Evolutionary conservation across 2,888 invertebrate genomes (phyloP).

Genomic region (Molanna angustata): DNA sequence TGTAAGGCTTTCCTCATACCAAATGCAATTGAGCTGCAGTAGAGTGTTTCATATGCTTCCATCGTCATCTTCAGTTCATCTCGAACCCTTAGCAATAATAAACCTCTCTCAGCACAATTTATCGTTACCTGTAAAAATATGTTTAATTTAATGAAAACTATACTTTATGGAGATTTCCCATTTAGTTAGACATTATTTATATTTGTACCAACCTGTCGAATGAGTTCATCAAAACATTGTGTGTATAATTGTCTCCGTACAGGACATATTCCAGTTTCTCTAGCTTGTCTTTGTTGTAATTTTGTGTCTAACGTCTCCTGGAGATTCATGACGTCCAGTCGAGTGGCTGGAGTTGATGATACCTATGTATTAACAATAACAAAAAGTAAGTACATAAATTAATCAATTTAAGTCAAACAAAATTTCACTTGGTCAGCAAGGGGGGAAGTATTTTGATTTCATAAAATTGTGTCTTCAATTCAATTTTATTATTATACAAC

Average conservation of each 20-base stretch:
- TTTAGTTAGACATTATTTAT: no score
- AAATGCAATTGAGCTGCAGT: slow-evolving; percentile 96
- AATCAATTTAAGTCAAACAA: no score
- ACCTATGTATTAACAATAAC: no score
- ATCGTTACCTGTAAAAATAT: slow-evolving; percentile 76
- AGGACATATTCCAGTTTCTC: slow-evolving; percentile 96
- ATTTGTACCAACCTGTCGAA: slow-evolving; percentile 48
- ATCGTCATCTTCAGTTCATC: slow-evolving; percentile 97
- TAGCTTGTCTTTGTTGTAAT: slow-evolving; percentile 86
- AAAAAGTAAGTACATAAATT: no score
- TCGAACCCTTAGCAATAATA: slow-evolving; percentile 86
- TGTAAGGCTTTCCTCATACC: slow-evolving; percentile 97
- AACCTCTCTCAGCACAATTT: slow-evolving; percentile 93
- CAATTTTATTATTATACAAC: neutral
- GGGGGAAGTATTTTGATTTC: no score
- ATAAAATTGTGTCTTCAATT: neutral
- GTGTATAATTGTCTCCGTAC: slow-evolving; percentile 91
- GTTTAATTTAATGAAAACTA: neutral
- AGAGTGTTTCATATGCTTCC: slow-evolving; percentile 93
- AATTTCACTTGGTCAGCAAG: no score
- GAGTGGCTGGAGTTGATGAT: slow-evolving; percentile 93
- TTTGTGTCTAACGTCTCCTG: slow-evolving; percentile 94
- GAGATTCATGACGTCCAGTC: slow-evolving; percentile 92
- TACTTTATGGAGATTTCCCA: neutral
- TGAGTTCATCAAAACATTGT: slow-evolving; percentile 83